These are phyloP conservation scores for Drosophila meridiana DNA, from an alignment of 2,888 invertebrate genomes.

Conservation along the genomic window DNA sequence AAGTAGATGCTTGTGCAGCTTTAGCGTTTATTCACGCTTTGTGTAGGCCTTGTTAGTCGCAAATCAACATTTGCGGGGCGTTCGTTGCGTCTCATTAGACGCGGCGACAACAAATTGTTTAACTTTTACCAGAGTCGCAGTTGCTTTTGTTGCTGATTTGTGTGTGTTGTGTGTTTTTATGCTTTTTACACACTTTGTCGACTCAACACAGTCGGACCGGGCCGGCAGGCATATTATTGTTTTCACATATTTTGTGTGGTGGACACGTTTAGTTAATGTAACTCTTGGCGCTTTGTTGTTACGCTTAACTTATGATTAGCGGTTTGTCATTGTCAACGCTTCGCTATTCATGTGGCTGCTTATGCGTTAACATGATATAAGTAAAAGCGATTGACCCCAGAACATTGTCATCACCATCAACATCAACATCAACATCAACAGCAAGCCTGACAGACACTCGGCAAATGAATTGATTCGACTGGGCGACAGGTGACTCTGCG, in stretches of 20 bases:
- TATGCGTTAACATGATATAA: constrained; percentile 43
- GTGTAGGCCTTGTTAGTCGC: constrained; percentile 29
- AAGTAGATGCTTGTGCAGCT: constrained; percentile 5
- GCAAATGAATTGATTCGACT: constrained; percentile 62
- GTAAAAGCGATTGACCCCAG: constrained; percentile 50
- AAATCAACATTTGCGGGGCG: constrained; percentile 43
- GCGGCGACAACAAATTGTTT: constrained; percentile 36
- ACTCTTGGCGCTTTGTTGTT: constrained; percentile 48
- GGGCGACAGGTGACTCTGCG: constrained; percentile 16
- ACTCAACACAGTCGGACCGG: neutral
- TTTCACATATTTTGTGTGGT: constrained; percentile 67
- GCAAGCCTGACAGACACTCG: constrained; percentile 60
- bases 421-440: constrained; percentile 4
- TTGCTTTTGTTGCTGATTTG: constrained; percentile 34
- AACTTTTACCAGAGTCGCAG: constrained; percentile 63
- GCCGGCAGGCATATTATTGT: constrained; percentile 45
- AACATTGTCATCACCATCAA: constrained; percentile 19
- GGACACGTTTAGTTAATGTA: constrained; percentile 68
- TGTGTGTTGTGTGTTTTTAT: neutral
- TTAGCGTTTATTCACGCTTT: constrained; percentile 16
- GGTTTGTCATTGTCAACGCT: constrained; percentile 69
- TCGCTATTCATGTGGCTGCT: constrained; percentile 37
- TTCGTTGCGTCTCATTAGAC: constrained; percentile 63
- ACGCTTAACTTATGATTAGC: constrained; percentile 75
- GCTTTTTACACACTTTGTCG: constrained; percentile 21